Evolutionary conservation across 2,113 vertebrate genomes (phyloP).

Genomic region (Eublepharis macularius): DNA sequence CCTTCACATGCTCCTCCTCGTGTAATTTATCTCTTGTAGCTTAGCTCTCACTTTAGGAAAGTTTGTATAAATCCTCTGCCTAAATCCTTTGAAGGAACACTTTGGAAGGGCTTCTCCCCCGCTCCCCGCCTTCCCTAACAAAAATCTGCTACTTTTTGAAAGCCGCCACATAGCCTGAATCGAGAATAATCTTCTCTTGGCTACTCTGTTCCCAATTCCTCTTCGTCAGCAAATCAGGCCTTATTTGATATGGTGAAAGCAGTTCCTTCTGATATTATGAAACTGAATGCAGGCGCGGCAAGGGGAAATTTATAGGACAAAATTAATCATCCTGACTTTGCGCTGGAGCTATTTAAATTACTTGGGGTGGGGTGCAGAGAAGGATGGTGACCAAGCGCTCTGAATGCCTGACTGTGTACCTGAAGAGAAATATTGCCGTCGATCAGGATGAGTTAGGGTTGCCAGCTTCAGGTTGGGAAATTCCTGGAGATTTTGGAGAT

Average conservation of each 20-base stretch:
- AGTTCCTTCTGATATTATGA: constrained; percentile 23
- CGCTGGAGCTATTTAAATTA: neutral
- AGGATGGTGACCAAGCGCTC: neutral
- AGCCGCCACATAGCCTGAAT: constrained; percentile 37
- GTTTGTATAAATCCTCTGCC: constrained; percentile 19
- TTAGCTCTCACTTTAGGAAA: constrained; percentile 10
- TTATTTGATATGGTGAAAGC: constrained; percentile 29
- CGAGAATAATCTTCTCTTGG: constrained; percentile 34
- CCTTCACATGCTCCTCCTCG: no score
- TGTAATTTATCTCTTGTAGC: no score
- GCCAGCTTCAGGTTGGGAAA: no score
- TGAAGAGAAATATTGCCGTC: neutral
- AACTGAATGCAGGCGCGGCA: neutral
- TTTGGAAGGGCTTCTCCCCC: constrained; percentile 12
- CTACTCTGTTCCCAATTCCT: neutral
- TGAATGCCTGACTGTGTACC: neutral
- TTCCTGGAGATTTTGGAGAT: no score
- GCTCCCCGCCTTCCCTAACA: neutral
- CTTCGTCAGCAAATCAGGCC: constrained; percentile 43
- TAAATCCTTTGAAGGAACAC: constrained; percentile 27
- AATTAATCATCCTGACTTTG: neutral
- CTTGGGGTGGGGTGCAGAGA: neutral
- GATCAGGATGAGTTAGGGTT: neutral
- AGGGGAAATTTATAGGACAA: neutral
- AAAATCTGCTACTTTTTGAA: constrained; percentile 48